Evolutionary conservation across 2,113 vertebrate genomes (phyloP).

Genomic region (Muntiacus reevesi): DNA sequence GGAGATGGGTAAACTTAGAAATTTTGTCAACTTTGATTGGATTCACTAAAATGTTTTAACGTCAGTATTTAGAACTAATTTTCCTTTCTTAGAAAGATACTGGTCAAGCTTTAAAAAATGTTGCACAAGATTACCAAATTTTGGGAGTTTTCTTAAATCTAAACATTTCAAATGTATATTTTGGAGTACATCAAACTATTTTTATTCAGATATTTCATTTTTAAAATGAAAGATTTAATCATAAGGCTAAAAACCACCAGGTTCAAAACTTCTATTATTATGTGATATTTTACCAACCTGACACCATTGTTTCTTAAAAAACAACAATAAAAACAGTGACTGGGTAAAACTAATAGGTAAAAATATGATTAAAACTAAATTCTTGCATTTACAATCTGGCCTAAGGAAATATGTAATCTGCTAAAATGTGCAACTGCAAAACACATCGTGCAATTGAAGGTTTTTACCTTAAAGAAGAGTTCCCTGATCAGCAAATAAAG

Average conservation of each 20-base stretch:
- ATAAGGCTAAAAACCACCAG: neutral
- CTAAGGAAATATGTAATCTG: neutral
- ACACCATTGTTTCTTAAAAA: neutral
- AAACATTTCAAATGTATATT: neutral
- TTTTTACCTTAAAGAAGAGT: constrained; percentile 38
- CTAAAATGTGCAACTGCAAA: constrained; percentile 41
- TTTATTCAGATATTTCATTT: constrained; percentile 24
- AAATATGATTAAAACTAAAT: constrained; percentile 28
- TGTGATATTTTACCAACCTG: neutral
- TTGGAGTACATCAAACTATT: neutral
- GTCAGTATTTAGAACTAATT: neutral
- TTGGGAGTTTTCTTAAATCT: neutral
- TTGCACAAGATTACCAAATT: neutral
- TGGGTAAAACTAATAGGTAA: neutral
- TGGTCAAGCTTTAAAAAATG: neutral
- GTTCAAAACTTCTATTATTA: constrained; percentile 13
- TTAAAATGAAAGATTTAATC: constrained; percentile 8
- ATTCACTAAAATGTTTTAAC: constrained; percentile 4
- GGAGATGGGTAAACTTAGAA: constrained; percentile 1
- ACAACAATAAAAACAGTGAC: neutral
- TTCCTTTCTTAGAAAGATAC: constrained; percentile 34
- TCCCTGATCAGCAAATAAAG: constrained; percentile 35
- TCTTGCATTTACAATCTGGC: constrained; percentile 17
- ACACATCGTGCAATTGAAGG: neutral
- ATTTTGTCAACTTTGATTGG: neutral